Evolutionary conservation across 2,797 vertebrate species (phyloP).

Genomic region (Gallinago solitaria): DNA sequence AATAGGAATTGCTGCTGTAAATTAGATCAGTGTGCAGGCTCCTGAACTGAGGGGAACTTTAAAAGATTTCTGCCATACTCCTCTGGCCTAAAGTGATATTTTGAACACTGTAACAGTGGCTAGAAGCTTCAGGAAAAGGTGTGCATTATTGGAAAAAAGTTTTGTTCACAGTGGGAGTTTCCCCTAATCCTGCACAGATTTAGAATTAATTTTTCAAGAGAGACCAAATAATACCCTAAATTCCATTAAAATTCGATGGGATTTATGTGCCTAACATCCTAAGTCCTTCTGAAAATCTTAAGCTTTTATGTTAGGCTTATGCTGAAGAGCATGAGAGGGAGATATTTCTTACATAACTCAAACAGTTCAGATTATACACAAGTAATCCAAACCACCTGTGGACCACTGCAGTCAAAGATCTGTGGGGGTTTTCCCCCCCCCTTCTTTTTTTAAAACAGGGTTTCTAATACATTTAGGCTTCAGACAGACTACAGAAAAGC

Average conservation of each 20-base stretch:
- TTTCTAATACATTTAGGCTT: background rate
- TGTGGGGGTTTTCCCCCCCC: no score
- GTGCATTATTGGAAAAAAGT: background rate
- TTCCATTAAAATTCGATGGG: conserved; percentile 17
- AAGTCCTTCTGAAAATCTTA: conserved; percentile 21
- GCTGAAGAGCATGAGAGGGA: background rate
- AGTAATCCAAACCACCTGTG: conserved; percentile 59
- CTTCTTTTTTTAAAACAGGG: background rate
- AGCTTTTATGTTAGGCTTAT: conserved; percentile 38
- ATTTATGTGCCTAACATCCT: conserved; percentile 33
- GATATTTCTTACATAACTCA: conserved; percentile 16
- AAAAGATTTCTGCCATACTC: conserved; percentile 10
- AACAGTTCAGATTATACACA: background rate
- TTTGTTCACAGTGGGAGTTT: conserved; percentile 39
- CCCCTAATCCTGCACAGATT: conserved; percentile 34
- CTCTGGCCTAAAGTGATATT: background rate
- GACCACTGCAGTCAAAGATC: background rate
- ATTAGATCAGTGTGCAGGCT: conserved; percentile 28
- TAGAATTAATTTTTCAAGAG: conserved; percentile 44
- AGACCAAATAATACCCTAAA: conserved; percentile 29
- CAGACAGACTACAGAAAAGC: background rate
- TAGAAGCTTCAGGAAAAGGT: conserved; percentile 36
- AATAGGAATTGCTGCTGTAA: conserved; percentile 32
- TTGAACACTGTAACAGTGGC: background rate
- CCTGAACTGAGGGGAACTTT: background rate